Percentiles rank a stretch among this genome's conserved stretches.
Evolutionary conservation across 2,888 invertebrate genomes (phyloP).

Genomic region (Geophilus truncorum): DNA sequence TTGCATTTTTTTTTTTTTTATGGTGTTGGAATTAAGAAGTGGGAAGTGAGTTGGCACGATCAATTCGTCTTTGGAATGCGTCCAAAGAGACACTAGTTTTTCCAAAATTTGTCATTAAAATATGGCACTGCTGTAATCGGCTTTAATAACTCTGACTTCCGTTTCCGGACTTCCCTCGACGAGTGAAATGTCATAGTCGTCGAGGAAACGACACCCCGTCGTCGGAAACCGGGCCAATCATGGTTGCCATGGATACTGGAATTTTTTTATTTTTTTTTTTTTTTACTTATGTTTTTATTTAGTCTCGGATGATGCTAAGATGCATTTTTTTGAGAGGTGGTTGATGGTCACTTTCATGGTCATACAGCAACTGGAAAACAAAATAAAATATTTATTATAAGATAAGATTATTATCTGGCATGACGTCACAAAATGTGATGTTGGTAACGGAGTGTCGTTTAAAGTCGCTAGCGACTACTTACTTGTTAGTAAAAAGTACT

Average conservation of each 20-base stretch:
- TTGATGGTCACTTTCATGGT: too few relatives aligned
- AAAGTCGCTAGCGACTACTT: too few relatives aligned
- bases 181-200: slow-evolving; percentile 27
- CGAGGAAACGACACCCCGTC: slow-evolving; percentile 24
- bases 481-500: too few relatives aligned
- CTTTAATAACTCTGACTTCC: slow-evolving; percentile 23
- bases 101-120: slow-evolving; percentile 5
- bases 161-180: slow-evolving; percentile 14
- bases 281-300: not conserved
- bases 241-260: not conserved
- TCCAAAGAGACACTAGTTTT: not conserved
- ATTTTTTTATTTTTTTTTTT: not conserved
- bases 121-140: slow-evolving; percentile 20
- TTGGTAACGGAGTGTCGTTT: too few relatives aligned
- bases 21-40: not conserved
- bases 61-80: not conserved
- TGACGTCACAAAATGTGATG: too few relatives aligned
- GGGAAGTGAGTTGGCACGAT: not conserved
- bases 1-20: not conserved
- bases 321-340: too few relatives aligned
- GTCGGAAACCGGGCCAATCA: slow-evolving; percentile 8
- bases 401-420: too few relatives aligned
- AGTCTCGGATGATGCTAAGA: not conserved
- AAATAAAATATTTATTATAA: too few relatives aligned
- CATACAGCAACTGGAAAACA: too few relatives aligned